Conservation (phyloP, 2,888 invertebrate species). For the Mythimna albipuncta region DNA sequence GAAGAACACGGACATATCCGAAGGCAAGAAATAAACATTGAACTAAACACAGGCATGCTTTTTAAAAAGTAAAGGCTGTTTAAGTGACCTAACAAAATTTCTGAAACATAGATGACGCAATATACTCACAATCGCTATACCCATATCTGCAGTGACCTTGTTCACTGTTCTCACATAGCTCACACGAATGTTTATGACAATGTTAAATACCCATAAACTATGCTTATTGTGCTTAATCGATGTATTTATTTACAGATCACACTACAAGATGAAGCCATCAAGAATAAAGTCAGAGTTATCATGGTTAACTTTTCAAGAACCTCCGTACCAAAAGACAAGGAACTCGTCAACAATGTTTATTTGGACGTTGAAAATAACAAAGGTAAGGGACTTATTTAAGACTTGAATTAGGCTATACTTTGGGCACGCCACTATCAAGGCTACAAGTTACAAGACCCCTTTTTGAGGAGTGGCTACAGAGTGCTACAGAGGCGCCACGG, state of each 20-base stretch:
- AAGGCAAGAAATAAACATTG: neutral
- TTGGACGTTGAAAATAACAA: conserved; percentile 83
- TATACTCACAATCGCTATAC: conserved; percentile 4
- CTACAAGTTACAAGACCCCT: too few relatives aligned
- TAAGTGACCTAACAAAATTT: neutral
- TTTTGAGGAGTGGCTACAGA: too few relatives aligned
- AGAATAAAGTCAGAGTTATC: conserved; percentile 89
- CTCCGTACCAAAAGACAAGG: conserved; percentile 79
- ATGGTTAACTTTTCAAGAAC: conserved; percentile 84
- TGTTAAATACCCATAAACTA: neutral
- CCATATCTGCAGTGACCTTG: conserved; percentile 32
- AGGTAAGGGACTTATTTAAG: conserved; percentile 71
- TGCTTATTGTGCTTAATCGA: neutral
- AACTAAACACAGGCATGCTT: neutral
- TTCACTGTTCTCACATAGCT: conserved; percentile 23
- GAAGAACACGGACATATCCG: neutral
- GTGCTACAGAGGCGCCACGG: too few relatives aligned
- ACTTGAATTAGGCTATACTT: neutral
- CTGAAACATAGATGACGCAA: conserved; percentile 30
- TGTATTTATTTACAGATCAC: conserved; percentile 81
- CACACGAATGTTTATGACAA: neutral
- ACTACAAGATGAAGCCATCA: conserved; percentile 87
- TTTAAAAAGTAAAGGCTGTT: neutral
- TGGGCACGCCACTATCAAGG: too few relatives aligned
- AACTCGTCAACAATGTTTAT: conserved; percentile 84